Evolutionary conservation across 2,888 invertebrate genomes (phyloP), one percentile per base, ranked within the genome.

Genomic region (Pimpla rufipes): DNA sequence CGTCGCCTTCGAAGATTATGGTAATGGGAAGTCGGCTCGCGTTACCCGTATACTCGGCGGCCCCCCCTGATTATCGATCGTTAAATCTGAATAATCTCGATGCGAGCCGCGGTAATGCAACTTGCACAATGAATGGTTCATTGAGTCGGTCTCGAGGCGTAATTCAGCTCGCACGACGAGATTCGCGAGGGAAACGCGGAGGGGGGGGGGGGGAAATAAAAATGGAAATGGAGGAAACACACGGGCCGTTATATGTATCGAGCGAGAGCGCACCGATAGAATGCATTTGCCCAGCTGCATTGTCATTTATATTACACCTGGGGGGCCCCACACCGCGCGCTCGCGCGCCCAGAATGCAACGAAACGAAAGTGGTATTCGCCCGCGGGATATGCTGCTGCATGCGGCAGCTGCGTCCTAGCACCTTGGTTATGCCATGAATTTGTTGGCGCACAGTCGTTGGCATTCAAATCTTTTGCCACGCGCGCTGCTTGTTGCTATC

Each of bases 11-110:
- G 73, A 86, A 89, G 89, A 89, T 90, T 90, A 90, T 88, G 88
- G 71, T 88, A 88, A 88, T 90, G 80, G 66, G 84, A 85, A 81
- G 84, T 84, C 84, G 80, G 71, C 62, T 84, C 80, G 85, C 76
- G 81, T 87, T 88, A 85, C 86, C 83, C 79, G 85, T 81, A 82
- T 83, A 84, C 82, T 82, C 76, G 76, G 47, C 50, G 45, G 35
- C 35, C 70, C 77, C 75, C 76, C 45, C 85, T 90, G 85, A 90
- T 90, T 89, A 91, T 88, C 83, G 88, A 88, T 89, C 87, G 86
- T 90, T 86, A 89, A 89, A 90, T 90, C 80, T 89, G 82, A 88
- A 89, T 88, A 90, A 88, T 89, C 76, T 70, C 78, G 29, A 29
- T n/a, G 18, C 52, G 55, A 71, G 68, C 57, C 71, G 67, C 59